These are phyloP conservation scores for Kryptopterus vitreolus DNA, from an alignment of 2,797 vertebrate species.

Conservation along the genomic window DNA sequence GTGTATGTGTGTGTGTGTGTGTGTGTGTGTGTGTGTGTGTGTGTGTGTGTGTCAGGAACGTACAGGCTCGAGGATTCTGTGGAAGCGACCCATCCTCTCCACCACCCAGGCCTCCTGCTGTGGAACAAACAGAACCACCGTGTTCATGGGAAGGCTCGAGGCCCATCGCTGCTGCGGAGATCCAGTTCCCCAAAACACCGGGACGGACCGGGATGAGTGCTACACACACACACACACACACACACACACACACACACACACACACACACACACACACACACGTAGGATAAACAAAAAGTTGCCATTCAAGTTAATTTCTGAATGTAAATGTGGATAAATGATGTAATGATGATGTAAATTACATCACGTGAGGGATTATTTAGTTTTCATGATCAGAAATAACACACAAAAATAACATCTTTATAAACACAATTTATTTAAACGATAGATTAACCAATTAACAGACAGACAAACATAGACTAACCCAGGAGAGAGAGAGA, in stretches of 20 bases:
- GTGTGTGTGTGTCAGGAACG: neutral
- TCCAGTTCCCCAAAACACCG: constrained; percentile 63
- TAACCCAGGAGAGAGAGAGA: too few species aligned
- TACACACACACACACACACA: constrained; percentile 41
- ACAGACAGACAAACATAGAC: too few species aligned
- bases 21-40: neutral
- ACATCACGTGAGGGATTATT: too few species aligned
- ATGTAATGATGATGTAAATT: too few species aligned
- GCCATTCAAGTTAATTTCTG: too few species aligned
- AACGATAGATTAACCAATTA: too few species aligned
- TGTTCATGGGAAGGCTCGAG: constrained; percentile 89
- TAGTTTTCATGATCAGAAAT: too few species aligned
- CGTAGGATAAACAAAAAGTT: too few species aligned
- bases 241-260: neutral
- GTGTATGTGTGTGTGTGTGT: neutral
- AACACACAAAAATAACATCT: too few species aligned
- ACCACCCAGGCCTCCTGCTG: constrained; percentile 98
- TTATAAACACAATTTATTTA: too few species aligned
- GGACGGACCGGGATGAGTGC: constrained; percentile 61
- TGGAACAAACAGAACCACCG: constrained; percentile 89
- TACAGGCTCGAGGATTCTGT: constrained; percentile 92
- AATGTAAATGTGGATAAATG: too few species aligned
- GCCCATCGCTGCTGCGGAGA: constrained; percentile 76
- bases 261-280: neutral
- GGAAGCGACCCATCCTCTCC: constrained; percentile 94